Percentiles rank a stretch among this genome's conserved stretches.
phyloP scores from a whole-genome alignment of 2,888 invertebrate species.

The Enoplolaimus lenunculus region DNA sequence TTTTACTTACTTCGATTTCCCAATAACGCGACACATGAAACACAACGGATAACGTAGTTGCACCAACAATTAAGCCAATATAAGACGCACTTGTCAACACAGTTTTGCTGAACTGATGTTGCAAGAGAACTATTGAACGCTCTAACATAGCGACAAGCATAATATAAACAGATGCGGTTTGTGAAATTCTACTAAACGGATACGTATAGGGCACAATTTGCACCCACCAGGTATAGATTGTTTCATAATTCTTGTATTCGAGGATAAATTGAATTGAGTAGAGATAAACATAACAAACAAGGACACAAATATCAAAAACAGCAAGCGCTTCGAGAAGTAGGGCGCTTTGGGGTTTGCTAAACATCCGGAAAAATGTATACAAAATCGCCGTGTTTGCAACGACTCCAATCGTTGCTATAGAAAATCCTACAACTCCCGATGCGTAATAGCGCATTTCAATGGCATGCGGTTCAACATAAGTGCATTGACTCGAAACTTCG shows the following conservation, averaged over 20 bases:
- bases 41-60: neutral
- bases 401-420: neutral
- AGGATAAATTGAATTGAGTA: conserved; percentile 14
- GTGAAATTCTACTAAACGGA: conserved; percentile 13
- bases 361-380: neutral
- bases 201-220: conserved; percentile 8
- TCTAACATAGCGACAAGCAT: conserved; percentile 14
- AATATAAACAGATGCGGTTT: conserved; percentile 12
- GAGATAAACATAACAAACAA: conserved; percentile 8
- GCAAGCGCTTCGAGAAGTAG: conserved; percentile 10
- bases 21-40: conserved; percentile 12
- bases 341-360: neutral
- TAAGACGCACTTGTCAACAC: neutral
- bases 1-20: conserved; percentile 9
- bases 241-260: neutral
- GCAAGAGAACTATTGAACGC: neutral
- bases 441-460: conserved; percentile 6
- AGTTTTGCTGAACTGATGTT: neutral
- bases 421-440: conserved; percentile 11
- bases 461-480: neutral
- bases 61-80: neutral
- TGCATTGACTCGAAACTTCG: too few relatives aligned
- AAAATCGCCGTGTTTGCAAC: conserved; percentile 10
- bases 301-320: conserved; percentile 11
- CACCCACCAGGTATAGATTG: neutral